These are phyloP conservation scores for Cepaea nemoralis DNA, from an alignment of 1,140 invertebrate species.

Conservation along the genomic window DNA sequence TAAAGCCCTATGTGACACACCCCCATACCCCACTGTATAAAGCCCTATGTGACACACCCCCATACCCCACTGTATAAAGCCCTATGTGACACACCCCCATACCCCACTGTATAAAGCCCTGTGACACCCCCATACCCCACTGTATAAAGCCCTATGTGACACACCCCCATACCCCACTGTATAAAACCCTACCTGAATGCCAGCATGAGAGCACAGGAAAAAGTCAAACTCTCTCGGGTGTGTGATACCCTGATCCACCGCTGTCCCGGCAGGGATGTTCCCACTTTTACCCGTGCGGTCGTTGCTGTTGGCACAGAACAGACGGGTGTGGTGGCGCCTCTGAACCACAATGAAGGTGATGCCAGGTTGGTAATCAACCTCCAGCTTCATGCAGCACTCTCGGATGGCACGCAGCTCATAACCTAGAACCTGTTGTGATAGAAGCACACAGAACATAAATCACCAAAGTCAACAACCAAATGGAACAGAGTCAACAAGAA, in stretches of 20 bases:
- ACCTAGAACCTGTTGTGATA: constrained; percentile 93
- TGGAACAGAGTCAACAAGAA: too few relatives aligned
- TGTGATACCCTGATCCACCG: constrained; percentile 98
- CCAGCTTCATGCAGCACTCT: constrained; percentile 98
- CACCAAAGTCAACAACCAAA: too few relatives aligned
- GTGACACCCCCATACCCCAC: too few relatives aligned
- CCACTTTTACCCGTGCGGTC: constrained; percentile 97
- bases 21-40: too few relatives aligned
- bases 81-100: too few relatives aligned
- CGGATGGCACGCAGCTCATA: constrained; percentile 97
- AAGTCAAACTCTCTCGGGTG: constrained; percentile 99
- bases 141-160: too few relatives aligned
- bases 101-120: too few relatives aligned
- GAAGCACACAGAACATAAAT: too few relatives aligned
- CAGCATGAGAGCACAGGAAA: constrained; percentile 99
- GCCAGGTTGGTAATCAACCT: constrained; percentile 97
- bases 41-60: too few relatives aligned
- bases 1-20: too few relatives aligned
- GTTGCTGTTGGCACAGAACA: constrained; percentile 99
- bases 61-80: too few relatives aligned
- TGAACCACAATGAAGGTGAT: constrained; percentile 99
- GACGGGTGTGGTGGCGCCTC: constrained; percentile 94
- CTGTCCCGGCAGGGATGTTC: constrained; percentile 99
- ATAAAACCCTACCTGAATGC: constrained; percentile 87
- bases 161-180: too few relatives aligned